Base-by-base conservation (phyloP, 1,140 invertebrate species). In the Drepana arcuata region DNA sequence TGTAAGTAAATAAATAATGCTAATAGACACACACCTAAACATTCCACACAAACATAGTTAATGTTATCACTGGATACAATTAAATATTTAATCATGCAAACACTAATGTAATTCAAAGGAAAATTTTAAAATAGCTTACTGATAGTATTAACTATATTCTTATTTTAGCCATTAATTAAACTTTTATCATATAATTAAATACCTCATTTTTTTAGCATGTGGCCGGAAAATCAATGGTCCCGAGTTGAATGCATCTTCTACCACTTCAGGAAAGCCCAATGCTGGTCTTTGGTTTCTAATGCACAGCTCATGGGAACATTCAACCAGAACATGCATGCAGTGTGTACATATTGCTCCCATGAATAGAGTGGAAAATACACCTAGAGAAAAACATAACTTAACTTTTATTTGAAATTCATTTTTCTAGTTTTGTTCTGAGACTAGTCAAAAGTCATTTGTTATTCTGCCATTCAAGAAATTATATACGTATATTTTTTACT, bases 321-420 rank as follows among this genome's bases (percentile, higher is more conserved):
- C 84, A 2, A 95, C 90, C 64, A 95, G 61, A 80, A 95, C 90
- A 74, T 94, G 92, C 93, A 95, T 95, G 56, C 93, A 95, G 70
- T 95, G 92, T 3, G 93, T 93, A 65, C 93, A 94, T 37, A 95
- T 88, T 7, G 87, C 70, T 7, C 92, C 92, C 86, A 95, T 90
- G 2, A 93, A 61, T 25, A 93, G 67, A 1, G 93, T 90, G n/a
- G 91, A 90, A 59, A 89, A 84, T 15, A 89, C 66, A 78, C 84
- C 83, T 84, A 41, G 25, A 47, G 11, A 32, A 10, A 31, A 37
- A 51, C 26, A 15, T 11, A 23, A 23, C 13, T 31, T 43, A 31
- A 27, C n/a, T 27, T 4, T 10, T 4, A 21, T 5, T 21, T 4
- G 18, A 5, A 9, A 13, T 34, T 21, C n/a, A 6, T 33, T 21